A percentile compares a stretch with the other conserved stretches of the same genome.
These are phyloP conservation scores for Pygathrix nemaeus DNA, from an alignment of 2,113 vertebrate species.

Conservation along the genomic window DNA sequence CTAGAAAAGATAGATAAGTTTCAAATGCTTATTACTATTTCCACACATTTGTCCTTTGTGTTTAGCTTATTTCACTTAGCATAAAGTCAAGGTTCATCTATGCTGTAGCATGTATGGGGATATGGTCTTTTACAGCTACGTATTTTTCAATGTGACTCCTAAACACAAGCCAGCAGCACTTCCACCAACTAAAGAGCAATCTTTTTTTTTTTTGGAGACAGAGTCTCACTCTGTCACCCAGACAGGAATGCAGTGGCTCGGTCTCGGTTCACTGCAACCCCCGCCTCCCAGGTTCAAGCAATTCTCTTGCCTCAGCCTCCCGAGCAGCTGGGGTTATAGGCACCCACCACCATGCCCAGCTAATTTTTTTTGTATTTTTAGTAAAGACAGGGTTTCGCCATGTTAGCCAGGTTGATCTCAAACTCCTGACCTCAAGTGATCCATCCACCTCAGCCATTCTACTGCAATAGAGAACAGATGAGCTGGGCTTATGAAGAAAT, in stretches of 20 bases:
- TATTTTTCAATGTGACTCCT: neutral
- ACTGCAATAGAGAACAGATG: neutral
- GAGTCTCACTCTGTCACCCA: too few relatives aligned
- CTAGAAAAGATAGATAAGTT: slow-evolving; percentile 81
- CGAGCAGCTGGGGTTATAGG: too few relatives aligned
- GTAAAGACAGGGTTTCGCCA: too few relatives aligned
- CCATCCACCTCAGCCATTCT: neutral
- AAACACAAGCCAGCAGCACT: neutral
- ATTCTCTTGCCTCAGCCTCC: too few relatives aligned
- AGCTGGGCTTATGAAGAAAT: neutral
- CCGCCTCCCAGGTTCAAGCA: too few relatives aligned
- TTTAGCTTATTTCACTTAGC: neutral
- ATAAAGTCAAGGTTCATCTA: neutral
- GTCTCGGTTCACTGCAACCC: too few relatives aligned
- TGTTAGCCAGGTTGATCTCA: too few relatives aligned
- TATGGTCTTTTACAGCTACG: neutral
- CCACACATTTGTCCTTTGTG: neutral
- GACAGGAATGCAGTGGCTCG: too few relatives aligned
- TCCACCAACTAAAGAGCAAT: neutral
- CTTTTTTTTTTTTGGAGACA: neutral
- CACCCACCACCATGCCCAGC: too few relatives aligned
- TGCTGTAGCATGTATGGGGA: neutral
- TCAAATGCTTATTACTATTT: neutral
- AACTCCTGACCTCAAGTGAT: too few relatives aligned
- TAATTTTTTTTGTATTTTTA: too few relatives aligned